phyloP scores from a whole-genome alignment of 2,888 invertebrate species.

The Ypsolopha sequella region DNA sequence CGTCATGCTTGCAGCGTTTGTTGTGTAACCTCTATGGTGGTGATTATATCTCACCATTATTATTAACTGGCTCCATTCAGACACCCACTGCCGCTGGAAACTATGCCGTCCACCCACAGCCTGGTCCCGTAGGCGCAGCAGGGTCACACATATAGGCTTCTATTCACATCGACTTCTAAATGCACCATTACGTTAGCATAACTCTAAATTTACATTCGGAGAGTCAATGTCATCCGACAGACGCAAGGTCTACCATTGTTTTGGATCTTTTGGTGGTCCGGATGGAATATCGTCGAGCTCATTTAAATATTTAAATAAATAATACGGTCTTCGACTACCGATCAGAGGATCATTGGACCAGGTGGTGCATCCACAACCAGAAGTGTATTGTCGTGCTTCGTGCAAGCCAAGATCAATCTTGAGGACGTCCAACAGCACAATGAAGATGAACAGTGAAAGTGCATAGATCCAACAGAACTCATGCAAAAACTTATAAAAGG shows the following conservation, averaged over 20 bases:
- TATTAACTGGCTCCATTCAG: constrained; percentile 70
- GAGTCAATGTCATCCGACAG: constrained; percentile 57
- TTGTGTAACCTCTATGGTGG: constrained; percentile 65
- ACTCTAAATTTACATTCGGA: constrained; percentile 58
- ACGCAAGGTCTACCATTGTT: constrained; percentile 62
- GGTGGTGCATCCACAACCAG: constrained; percentile 18
- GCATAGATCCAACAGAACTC: constrained; percentile 26
- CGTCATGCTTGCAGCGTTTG: constrained; percentile 57
- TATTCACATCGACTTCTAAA: constrained; percentile 57
- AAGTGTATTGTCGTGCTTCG: constrained; percentile 30
- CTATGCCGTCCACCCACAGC: constrained; percentile 69
- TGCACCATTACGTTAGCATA: constrained; percentile 57
- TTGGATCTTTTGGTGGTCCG: constrained; percentile 53
- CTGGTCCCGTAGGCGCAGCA: constrained; percentile 67
- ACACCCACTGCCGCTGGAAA: constrained; percentile 66
- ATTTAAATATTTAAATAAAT: constrained; percentile 48
- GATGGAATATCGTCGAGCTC: constrained; percentile 37
- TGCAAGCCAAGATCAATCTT: constrained; percentile 64
- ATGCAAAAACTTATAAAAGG: constrained; percentile 20
- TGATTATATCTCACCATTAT: constrained; percentile 71
- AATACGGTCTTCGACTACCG: constrained; percentile 9
- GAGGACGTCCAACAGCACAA: constrained; percentile 38
- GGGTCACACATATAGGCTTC: constrained; percentile 56
- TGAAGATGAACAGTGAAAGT: constrained; percentile 23
- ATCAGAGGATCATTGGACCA: constrained; percentile 1